Conservation (phyloP, 1,140 invertebrate genomes). For the Theocolax elegans region DNA sequence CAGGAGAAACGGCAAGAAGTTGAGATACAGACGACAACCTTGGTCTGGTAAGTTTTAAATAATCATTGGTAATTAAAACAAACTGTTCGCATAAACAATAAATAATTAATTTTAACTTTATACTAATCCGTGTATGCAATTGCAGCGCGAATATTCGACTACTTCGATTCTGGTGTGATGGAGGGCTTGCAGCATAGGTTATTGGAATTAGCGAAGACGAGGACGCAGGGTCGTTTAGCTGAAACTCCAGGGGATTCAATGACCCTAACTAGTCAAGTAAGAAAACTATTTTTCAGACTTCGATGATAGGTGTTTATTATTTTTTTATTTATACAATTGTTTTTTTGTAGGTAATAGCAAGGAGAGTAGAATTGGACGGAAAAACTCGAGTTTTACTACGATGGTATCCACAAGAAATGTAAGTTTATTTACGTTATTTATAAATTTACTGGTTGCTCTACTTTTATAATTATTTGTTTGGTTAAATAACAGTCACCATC, state of each 20-base stretch:
- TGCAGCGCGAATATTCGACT: constrained; percentile 85
- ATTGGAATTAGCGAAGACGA: constrained; percentile 71
- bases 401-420: constrained; percentile 79
- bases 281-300: constrained; percentile 44
- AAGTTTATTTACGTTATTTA: constrained; percentile 59
- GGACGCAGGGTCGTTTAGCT: constrained; percentile 69
- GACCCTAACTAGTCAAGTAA: constrained; percentile 75
- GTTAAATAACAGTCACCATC: no score
- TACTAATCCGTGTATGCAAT: constrained; percentile 51
- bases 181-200: constrained; percentile 82
- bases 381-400: constrained; percentile 73
- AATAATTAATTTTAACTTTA: no score
- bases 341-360: constrained; percentile 70
- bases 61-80: no score
- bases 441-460: background rate
- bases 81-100: no score
- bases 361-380: constrained; percentile 72
- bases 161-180: constrained; percentile 89
- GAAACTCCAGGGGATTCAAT: constrained; percentile 69
- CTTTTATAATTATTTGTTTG: no score
- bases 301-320: no score
- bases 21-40: constrained; percentile 84
- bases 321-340: constrained; percentile 21
- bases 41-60: constrained; percentile 77
- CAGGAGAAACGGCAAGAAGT: constrained; percentile 85